phyloP scores from a whole-genome alignment of 2,888 invertebrate species.

The Acleris emargana region DNA sequence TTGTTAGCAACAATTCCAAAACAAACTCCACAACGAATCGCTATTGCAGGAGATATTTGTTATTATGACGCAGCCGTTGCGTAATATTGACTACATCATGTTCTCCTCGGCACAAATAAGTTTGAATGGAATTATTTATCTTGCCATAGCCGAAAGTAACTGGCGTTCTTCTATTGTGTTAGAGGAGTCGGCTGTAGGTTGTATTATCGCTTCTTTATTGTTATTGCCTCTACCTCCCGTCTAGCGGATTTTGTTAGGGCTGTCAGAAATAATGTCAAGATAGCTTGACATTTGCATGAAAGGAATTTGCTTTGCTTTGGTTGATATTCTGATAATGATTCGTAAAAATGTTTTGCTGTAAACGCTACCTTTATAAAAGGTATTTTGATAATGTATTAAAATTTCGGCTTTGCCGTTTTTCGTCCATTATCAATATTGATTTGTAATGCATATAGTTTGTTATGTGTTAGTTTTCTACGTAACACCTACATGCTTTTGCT shows the following conservation, averaged over 20 bases:
- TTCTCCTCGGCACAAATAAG: slow-evolving; percentile 47
- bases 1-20: slow-evolving; percentile 2
- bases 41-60: slow-evolving; percentile 42
- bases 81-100: slow-evolving; percentile 47
- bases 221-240: slow-evolving; percentile 48
- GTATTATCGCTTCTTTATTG: slow-evolving; percentile 43
- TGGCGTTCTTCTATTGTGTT: slow-evolving; percentile 49
- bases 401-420: too few species aligned
- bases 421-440: slow-evolving; percentile 41
- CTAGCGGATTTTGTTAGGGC: slow-evolving; percentile 50
- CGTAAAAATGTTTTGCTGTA: too few species aligned
- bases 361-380: too few species aligned
- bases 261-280: slow-evolving; percentile 45
- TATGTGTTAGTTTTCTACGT: slow-evolving; percentile 17
- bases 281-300: slow-evolving; percentile 26
- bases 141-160: slow-evolving; percentile 44
- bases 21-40: slow-evolving; percentile 15
- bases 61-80: slow-evolving; percentile 50
- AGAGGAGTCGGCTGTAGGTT: slow-evolving; percentile 43
- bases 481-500: slow-evolving; percentile 24
- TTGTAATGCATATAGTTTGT: slow-evolving; percentile 38
- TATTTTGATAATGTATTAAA: too few species aligned
- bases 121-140: slow-evolving; percentile 55
- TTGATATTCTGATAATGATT: too few species aligned
- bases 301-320: slow-evolving; percentile 5